phyloP scores from a whole-genome alignment of 2,888 invertebrate species.

The Athalia rosae region DNA sequence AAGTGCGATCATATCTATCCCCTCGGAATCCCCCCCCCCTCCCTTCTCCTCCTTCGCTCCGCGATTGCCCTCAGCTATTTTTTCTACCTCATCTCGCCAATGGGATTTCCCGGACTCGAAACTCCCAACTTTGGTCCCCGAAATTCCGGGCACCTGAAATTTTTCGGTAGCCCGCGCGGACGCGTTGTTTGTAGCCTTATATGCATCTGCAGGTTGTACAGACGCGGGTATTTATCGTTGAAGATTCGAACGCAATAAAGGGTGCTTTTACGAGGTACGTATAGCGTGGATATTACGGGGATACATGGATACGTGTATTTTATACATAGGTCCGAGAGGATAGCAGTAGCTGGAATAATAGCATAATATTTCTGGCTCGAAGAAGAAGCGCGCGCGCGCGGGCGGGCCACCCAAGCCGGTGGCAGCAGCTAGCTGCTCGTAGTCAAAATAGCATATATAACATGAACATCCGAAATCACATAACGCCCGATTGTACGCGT shows the following conservation, averaged over 20 bases:
- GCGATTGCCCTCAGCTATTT: not conserved
- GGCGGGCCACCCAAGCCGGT: slow-evolving; percentile 66
- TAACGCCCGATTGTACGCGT: slow-evolving; percentile 73
- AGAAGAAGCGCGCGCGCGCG: slow-evolving; percentile 49
- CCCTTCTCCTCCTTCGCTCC: not conserved
- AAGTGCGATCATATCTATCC: not conserved
- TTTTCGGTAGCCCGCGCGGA: too few relatives aligned
- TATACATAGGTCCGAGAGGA: not conserved
- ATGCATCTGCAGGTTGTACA: too few relatives aligned
- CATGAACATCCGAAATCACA: slow-evolving; percentile 68
- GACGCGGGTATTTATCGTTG: too few relatives aligned
- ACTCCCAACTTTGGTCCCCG: too few relatives aligned
- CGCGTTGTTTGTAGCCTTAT: too few relatives aligned
- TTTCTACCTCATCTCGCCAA: not conserved
- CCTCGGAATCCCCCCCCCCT: not conserved
- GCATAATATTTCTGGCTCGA: slow-evolving; percentile 70
- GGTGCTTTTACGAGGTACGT: slow-evolving; percentile 30
- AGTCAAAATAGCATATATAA: slow-evolving; percentile 70
- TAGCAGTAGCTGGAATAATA: slow-evolving; percentile 24
- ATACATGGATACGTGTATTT: not conserved
- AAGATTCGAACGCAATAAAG: slow-evolving; percentile 44
- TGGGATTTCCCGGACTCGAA: too few relatives aligned
- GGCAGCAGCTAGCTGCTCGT: slow-evolving; percentile 50
- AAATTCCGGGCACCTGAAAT: too few relatives aligned
- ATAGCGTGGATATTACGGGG: slow-evolving; percentile 6